Base-by-base conservation (phyloP, 64 coral and sea anemone species). In the Hydrozoanthus tunicans region DNA sequence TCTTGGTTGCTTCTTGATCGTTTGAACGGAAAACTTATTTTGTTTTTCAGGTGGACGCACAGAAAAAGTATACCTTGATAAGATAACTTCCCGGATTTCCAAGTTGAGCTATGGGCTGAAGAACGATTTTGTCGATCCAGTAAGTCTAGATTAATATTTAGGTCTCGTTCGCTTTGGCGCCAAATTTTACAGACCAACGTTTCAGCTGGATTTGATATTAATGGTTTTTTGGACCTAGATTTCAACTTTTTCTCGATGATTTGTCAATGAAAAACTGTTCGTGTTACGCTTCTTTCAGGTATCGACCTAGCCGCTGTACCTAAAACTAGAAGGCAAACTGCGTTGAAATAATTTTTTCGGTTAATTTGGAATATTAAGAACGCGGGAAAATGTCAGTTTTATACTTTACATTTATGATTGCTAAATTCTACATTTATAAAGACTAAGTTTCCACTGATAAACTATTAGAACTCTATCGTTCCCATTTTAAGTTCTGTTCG, bases 91-190 rank as follows among this genome's bases (percentile, higher is more conserved):
- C 23, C 86, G 97, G n/a, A 89, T 99, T 52, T 78, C 64, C 58
- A 99, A 95, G 51, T 79, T 92, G 53, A 86, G 92, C 77, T 99
- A 96, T 80, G 94, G 92, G 12, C 60, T 99, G 9, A 98, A 98
- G 65, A 91, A 91, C 61, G 96, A 98, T 17, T 98, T 93, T 58
- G 91, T 98, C 4, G 91, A 91, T 3, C 88, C 91, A 78, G 96
- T 98, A 98, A 98, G 96, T 71, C 1, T 76, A 25, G 79, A 82
- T 69, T 60, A 6, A 51, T 62, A 9, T 32, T 10, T 92, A 74
- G 69, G 27, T 59, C 23, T 7, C 12, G 27, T 4, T 81, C n/a
- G 58, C 61, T 58, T 23, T 65, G n/a, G 64, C 66, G 62, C 57
- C 76, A 71, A 80, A 89, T 75, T 90, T 32, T 10, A 6, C 64